Base-by-base conservation (phyloP, 1,140 invertebrate species). In the Wiebesia pumilae region DNA sequence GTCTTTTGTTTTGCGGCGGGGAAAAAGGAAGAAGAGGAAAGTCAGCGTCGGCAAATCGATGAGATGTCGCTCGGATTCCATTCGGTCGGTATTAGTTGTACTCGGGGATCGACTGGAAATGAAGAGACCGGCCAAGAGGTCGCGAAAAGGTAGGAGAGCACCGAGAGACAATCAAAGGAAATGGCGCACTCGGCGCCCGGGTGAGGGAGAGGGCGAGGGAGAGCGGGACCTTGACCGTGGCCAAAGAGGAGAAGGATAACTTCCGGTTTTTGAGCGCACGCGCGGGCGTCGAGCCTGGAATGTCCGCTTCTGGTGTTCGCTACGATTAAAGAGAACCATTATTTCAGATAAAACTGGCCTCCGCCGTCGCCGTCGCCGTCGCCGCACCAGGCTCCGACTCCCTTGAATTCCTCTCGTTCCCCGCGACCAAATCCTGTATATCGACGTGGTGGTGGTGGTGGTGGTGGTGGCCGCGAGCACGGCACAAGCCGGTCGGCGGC, bases 321-420 rank as follows among this genome's bases (percentile, higher is more conserved):
- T 88, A 90, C 90, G 91, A 91, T 92, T 92, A 91, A 91, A 88
- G 90, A 89, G 88, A 88, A 78, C 85, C 89, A 88, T 90, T 90
- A 90, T 90, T 89, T 88, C 87, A 87, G 86, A 89, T 89, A 88
- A 89, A 89, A 88, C 83, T 89, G 78, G 85, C 71, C 58, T 47
- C n/a, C n/a, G n/a, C n/a, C n/a, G n/a, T n/a, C n/a, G 81, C 19
- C n/a, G 30, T 69, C 6, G 33, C 77, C n/a, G 62, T 78, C 71
- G 85, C 78, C 77, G 38, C 58, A 67, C 87, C 78, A 16, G 38
- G 82, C 83, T 40, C 69, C 10, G 65, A 47, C 65, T 62, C 79
- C 43, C 82, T 86, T 73, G 87, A 65, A 89, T 89, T 89, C 87
- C 86, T 83, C 30, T 87, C 87, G 88, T 89, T 85, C 88, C 51